Base-by-base conservation (phyloP, 1,140 invertebrate species). In the Geopemphigus sp. region DNA sequence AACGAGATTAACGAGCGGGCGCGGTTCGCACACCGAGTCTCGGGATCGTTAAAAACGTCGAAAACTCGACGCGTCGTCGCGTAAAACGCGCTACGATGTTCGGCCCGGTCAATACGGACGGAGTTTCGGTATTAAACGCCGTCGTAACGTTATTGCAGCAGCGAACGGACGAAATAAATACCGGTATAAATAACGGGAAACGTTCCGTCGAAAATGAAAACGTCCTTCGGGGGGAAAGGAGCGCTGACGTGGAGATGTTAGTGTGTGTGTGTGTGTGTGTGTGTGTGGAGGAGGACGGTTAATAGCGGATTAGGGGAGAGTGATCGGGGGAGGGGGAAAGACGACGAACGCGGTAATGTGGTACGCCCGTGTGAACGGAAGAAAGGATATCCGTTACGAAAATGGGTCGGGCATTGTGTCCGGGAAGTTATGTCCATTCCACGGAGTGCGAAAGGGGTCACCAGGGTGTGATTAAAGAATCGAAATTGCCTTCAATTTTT, bases 351-450 rank as follows among this genome's bases (percentile, higher is more conserved):
- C 64, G 22, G 22, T 68, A 68, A 68, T 68, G 22, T 24, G 14
- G 47, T 53, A 54, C 68, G 47, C 24, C 3, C 24, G 47, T n/a
- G 47, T 72, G 47, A 29, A 47, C 66, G 66, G 66, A 70, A 70
- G n/a, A 39, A 15, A 53, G 66, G 66, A 70, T 70, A 54, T 72
- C 50, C 68, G 47, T 72, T 72, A 29, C 17, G 24, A 72, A 47
- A 54, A 72, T 26, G 10, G 47, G 50, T 32, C 24, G 47, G 3
- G 24, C 50, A 72, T 54, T 54, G 47, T 72, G 10, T 12, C 47
- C 68, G 47, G 19, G 26, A 54, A 72, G 29, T 72, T 72, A 53
- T 24, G 24, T 68, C 64, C 39, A 6, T 1, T 68, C 64, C 39
- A 6, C 14, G n/a, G n/a, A 68, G 66, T 24, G 45, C n/a, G 24